Base-by-base conservation (phyloP, 1,140 invertebrate species). In the Matsumurasca onukii region DNA sequence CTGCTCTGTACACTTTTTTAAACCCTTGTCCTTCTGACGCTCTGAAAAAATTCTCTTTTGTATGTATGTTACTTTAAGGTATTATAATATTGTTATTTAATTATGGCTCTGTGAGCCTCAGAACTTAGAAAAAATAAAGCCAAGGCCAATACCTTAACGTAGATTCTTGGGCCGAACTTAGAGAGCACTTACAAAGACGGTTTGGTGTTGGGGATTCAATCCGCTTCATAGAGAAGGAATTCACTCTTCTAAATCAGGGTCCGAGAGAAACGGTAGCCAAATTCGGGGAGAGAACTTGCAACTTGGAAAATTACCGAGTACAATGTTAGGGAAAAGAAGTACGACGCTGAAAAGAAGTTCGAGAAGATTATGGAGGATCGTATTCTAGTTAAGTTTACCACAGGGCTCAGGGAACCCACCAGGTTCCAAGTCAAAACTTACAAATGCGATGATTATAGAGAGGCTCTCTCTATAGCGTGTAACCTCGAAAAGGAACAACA, bases 201-300 rank as follows among this genome's bases (percentile, higher is more conserved):
- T 55, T 55, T 20, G 24, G 51, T n/a, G 51, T 55, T 13, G 51
- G 51, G 15, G 51, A 55, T 22, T 12, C 51, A n/a, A 55, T 55
- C 5, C 15, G 20, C 12, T 55, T 12, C 24, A 13, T 55, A 12
- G 51, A 55, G 24, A 55, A 55, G 24, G 51, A 55, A 12, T 55
- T 55, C 24, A 55, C 51, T 13, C 24, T 55, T 13, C 20, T 55
- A 55, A 20, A 5, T 12, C 51, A 55, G 24, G 24, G 24, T 5
- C 51, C 15, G 5, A 55, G 24, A 9, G 51, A 55, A 55, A n/a
- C 51, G 24, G 51, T 55, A 55, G 15, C 15, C 5, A 22, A 55
- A 24, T 55, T 55, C 24, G 51, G 51, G 24, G 51, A 55, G 51
- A 5, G 51, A 20, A 20, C 51, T n/a, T 55, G 51, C 24, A 55